Base-by-base conservation (phyloP, 2,888 invertebrate genomes). In the Fabriciana adippe region DNA sequence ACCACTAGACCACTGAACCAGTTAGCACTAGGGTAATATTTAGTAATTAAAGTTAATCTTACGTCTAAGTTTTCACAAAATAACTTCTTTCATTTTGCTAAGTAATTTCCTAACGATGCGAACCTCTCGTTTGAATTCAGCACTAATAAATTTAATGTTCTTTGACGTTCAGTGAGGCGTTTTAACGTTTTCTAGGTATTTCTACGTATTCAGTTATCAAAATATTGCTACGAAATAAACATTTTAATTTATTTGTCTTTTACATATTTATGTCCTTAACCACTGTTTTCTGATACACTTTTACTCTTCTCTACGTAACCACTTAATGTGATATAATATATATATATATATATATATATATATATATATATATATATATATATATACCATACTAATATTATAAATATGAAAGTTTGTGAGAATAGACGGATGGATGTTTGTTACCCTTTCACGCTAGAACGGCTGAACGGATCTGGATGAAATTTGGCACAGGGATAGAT, bases 141-240 rank as follows among this genome's bases (percentile, higher is more conserved):
- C 51, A 41, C 51, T 61, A 53, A 61, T 53, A 53, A 61, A 61
- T 61, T 61, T 61, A 61, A 53, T 53, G 53, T 53, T 53, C 53
- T 51, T 41, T 61, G 41, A 61, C 50, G 51, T 53, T 61, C 61
- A 15, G 41, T 61, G 61, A 53, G 35, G 53, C 53, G 61, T 51
- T 51, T 35, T 6, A 21, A 50, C 61, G 31, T 18, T 15, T 61
- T 53, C 14, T 16, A 41, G 53, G 35, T 61, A n/a, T n/a, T n/a
- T n/a, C n/a, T n/a, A 15, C 6, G 50, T 16, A 14, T 14, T 15
- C 61, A 51, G 35, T 61, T 61, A 18, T 15, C 15, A 41, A 16
- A 61, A 59, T 59, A 48, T 59, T 26, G 59, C 2, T 26, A 26
- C n/a, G n/a, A n/a, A n/a, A n/a, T n/a, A n/a, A n/a, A n/a, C n/a